Percentiles rank a stretch among this genome's conserved stretches.
phyloP scores from a whole-genome alignment of 2,888 invertebrate species.

The Epistrophella euchroma region DNA sequence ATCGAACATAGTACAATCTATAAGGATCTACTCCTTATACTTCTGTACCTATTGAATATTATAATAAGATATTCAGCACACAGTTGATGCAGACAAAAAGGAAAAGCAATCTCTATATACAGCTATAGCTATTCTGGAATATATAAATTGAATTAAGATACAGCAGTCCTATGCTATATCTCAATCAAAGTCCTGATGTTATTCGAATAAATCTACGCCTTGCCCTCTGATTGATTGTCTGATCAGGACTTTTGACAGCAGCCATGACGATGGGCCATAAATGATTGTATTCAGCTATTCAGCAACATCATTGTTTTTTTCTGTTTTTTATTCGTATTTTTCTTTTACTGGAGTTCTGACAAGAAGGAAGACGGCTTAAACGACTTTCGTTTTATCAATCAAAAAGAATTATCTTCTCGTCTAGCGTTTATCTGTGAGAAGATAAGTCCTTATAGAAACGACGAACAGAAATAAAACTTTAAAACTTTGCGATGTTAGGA shows the following conservation, averaged over 20 bases:
- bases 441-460: not conserved
- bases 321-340: not conserved
- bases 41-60: slow-evolving; percentile 18
- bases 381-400: slow-evolving; percentile 60
- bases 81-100: slow-evolving; percentile 26
- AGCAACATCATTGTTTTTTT: slow-evolving; percentile 47
- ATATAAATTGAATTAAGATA: slow-evolving; percentile 59
- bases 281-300: slow-evolving; percentile 16
- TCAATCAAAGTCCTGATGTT: slow-evolving; percentile 22
- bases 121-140: not conserved
- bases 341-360: not conserved
- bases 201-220: slow-evolving; percentile 29
- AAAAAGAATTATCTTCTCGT: slow-evolving; percentile 51
- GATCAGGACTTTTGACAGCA: slow-evolving; percentile 61
- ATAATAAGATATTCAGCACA: slow-evolving; percentile 43
- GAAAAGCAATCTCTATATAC: slow-evolving; percentile 58
- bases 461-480: slow-evolving; percentile 40
- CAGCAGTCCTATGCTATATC: slow-evolving; percentile 5
- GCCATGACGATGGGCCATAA: slow-evolving; percentile 6
- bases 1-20: not conserved
- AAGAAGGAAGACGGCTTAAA: slow-evolving; percentile 31
- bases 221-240: slow-evolving; percentile 63
- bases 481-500: slow-evolving; percentile 1
- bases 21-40: not conserved
- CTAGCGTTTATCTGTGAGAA: slow-evolving; percentile 1